phyloP scores from a whole-genome alignment of 2,797 vertebrate species.

The Nyctibius grandis region DNA sequence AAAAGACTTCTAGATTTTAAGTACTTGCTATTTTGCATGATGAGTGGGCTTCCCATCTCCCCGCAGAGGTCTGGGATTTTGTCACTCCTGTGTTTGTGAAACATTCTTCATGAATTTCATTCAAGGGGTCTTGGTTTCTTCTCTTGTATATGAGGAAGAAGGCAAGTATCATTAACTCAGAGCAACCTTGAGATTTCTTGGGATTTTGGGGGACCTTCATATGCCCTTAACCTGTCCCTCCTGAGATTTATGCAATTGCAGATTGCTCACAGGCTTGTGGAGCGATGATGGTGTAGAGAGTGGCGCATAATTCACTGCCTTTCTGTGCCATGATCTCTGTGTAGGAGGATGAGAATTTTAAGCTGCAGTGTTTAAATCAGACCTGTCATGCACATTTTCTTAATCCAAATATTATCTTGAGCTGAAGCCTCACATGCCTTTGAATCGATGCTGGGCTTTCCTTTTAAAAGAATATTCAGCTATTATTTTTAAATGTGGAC shows the following conservation, averaged over 20 bases:
- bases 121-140: background rate
- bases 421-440: background rate
- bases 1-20: background rate
- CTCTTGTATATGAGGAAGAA: accelerated
- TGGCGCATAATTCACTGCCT: background rate
- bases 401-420: background rate
- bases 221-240: background rate
- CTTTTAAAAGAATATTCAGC: background rate
- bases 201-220: background rate
- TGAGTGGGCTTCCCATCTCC: background rate
- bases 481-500: background rate
- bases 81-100: background rate
- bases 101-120: background rate
- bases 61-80: background rate
- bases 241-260: accelerated
- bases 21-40: accelerated
- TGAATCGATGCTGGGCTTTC: background rate
- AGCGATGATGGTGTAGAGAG: background rate
- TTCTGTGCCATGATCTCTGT: background rate
- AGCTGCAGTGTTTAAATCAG: background rate
- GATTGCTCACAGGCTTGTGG: background rate
- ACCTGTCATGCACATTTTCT: background rate
- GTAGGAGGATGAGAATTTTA: background rate
- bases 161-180: accelerated
- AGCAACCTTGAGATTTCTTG: background rate